Evolutionary conservation across 2,888 invertebrate genomes (phyloP).

Genomic region (Anagyrus pseudococci): DNA sequence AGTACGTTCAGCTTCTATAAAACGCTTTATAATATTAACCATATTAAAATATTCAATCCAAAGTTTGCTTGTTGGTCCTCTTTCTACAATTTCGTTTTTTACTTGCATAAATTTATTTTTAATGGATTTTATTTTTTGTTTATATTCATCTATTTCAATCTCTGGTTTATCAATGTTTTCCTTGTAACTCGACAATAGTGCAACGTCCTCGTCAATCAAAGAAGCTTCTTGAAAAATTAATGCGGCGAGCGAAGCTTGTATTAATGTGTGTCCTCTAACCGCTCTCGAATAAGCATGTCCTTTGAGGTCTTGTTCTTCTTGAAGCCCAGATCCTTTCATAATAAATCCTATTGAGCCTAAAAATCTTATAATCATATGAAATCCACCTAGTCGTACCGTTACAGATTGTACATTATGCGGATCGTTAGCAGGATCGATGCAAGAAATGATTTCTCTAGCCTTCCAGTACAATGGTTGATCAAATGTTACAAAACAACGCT

Average conservation of each 20-base stretch:
- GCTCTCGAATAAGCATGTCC: slow-evolving; percentile 26
- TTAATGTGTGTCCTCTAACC: slow-evolving; percentile 25
- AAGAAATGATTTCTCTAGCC: too few relatives aligned
- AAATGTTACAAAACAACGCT: too few relatives aligned
- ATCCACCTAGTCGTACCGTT: slow-evolving; percentile 43
- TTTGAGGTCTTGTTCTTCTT: slow-evolving; percentile 45
- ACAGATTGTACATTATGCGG: slow-evolving; percentile 10
- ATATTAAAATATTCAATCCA: slow-evolving; percentile 30
- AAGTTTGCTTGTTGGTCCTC: background rate
- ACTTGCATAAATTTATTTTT: background rate
- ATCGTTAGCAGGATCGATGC: too few relatives aligned
- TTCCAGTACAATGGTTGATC: too few relatives aligned
- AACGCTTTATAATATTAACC: slow-evolving; percentile 47
- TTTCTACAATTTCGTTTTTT: background rate
- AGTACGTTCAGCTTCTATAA: slow-evolving; percentile 48
- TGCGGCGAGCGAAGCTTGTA: background rate
- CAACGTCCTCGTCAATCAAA: background rate
- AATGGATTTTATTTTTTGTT: background rate
- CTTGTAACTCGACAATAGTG: background rate
- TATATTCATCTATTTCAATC: background rate
- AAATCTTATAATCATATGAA: slow-evolving; percentile 51
- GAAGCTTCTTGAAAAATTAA: background rate
- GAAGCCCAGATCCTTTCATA: slow-evolving; percentile 57
- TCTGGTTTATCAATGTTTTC: background rate
- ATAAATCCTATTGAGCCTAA: slow-evolving; percentile 54